A percentile compares a stretch with the other conserved stretches of the same genome.
phyloP scores from a whole-genome alignment of 2,888 invertebrate species.

The Nemotelus pantherinus region DNA sequence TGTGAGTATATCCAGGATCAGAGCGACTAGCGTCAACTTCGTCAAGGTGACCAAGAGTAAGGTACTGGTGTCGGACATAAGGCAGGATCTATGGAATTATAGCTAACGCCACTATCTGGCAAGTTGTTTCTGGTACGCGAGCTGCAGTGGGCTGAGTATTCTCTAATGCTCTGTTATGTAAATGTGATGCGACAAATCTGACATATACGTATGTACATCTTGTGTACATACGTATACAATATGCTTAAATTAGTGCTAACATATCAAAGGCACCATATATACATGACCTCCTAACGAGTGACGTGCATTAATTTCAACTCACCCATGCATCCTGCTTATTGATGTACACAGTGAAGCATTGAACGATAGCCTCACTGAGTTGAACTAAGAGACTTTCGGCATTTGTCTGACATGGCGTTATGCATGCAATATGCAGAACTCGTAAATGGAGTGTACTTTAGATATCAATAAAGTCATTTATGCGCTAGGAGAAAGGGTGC shows the following conservation, averaged over 20 bases:
- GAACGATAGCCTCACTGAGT: conserved; percentile 22
- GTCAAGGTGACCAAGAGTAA: not conserved
- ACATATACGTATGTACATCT: conserved; percentile 46
- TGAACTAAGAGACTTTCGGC: not conserved
- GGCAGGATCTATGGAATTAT: not conserved
- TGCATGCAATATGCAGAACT: not conserved
- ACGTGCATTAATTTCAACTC: conserved; percentile 49
- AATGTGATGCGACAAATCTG: conserved; percentile 50
- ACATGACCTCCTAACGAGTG: conserved; percentile 47
- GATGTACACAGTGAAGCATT: conserved; percentile 36
- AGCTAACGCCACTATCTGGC: not conserved
- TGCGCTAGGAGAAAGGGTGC: not conserved
- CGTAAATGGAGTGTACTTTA: not conserved
- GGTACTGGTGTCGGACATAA: not conserved
- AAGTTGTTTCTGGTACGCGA: not conserved
- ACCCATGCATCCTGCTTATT: conserved; percentile 46
- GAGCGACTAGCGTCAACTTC: not conserved
- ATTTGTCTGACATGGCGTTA: not conserved
- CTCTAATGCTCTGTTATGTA: conserved; percentile 47
- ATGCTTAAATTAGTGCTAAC: conserved; percentile 50
- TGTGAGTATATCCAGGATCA: conserved; percentile 1
- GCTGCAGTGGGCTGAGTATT: conserved; percentile 30
- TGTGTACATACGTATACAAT: conserved; percentile 43
- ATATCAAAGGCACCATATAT: conserved; percentile 47
- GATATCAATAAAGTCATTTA: not conserved